Evolutionary conservation across 2,797 vertebrate species (phyloP).

Genomic region (Spondyliosoma cantharus): DNA sequence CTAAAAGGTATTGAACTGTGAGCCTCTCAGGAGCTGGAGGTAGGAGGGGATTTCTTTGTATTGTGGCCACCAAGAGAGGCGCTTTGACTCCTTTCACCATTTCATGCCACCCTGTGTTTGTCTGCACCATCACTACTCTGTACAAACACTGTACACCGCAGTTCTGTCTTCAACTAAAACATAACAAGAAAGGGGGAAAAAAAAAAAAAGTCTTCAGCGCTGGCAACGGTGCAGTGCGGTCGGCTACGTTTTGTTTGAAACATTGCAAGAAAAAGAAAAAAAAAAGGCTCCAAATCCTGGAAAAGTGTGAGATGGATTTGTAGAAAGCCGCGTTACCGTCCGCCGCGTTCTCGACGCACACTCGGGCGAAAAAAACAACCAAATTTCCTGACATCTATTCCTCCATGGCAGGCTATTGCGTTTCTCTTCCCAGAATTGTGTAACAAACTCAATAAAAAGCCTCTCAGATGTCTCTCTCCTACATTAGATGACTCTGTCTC

Average conservation of each 20-base stretch:
- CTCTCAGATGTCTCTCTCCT: slow-evolving; percentile 19
- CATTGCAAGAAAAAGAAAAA: not conserved
- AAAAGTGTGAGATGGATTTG: slow-evolving; percentile 15
- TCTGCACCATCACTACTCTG: not conserved
- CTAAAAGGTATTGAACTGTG: slow-evolving; percentile 32
- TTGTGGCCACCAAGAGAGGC: not conserved
- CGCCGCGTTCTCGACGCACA: not conserved
- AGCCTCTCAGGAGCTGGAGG: slow-evolving; percentile 13
- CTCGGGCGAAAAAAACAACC: slow-evolving; percentile 4
- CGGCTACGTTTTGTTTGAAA: not conserved
- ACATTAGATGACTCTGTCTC: not conserved
- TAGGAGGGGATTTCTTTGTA: slow-evolving; percentile 15
- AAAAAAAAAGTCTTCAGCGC: not conserved
- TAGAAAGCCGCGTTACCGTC: slow-evolving; percentile 1
- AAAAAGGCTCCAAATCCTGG: slow-evolving; percentile 29
- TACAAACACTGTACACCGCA: not conserved
- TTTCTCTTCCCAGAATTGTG: slow-evolving; percentile 69
- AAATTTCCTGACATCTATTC: slow-evolving; percentile 54
- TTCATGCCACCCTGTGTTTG: not conserved
- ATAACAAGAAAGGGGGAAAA: not conserved
- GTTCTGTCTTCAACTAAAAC: not conserved
- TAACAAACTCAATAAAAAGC: slow-evolving; percentile 59
- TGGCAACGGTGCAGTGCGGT: not conserved
- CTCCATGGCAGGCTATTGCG: slow-evolving; percentile 43
- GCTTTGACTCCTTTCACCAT: not conserved